Percentiles rank a stretch among this genome's conserved stretches.
Evolutionary conservation across 2,797 vertebrate genomes (phyloP).

Genomic region (Melanotaenia parkinsoni): DNA sequence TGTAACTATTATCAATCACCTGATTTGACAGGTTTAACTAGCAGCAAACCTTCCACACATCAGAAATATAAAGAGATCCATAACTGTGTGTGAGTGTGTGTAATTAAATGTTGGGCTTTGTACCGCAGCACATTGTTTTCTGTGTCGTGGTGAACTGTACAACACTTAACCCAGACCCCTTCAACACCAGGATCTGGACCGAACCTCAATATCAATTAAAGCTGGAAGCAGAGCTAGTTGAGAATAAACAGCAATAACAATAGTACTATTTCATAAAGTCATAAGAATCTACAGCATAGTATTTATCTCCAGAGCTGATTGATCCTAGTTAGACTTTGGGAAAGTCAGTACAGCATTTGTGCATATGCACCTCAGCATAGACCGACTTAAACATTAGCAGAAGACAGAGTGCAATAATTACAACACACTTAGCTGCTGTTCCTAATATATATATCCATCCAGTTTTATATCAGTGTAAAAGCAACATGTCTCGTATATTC

Average conservation of each 20-base stretch:
- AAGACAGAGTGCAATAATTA: conserved; percentile 14
- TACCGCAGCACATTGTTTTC: conserved; percentile 51
- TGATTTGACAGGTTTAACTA: conserved; percentile 3
- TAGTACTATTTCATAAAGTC: conserved; percentile 24
- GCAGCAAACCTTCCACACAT: conserved; percentile 6
- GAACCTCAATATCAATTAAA: neutral
- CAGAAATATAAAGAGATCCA: conserved; percentile 37
- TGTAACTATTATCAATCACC: conserved; percentile 16
- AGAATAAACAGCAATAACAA: conserved; percentile 48
- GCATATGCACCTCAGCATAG: neutral
- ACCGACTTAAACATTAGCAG: neutral
- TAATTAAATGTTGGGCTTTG: conserved; percentile 25
- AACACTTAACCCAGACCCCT: conserved; percentile 53
- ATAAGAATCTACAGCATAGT: conserved; percentile 2
- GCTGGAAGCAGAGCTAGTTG: conserved; percentile 8
- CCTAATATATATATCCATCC: conserved; percentile 5
- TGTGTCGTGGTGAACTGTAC: conserved; percentile 57
- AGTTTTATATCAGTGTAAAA: conserved; percentile 15
- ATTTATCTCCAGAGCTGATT: conserved; percentile 25
- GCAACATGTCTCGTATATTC: conserved; percentile 4
- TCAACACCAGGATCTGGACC: conserved; percentile 7
- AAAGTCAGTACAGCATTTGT: conserved; percentile 35
- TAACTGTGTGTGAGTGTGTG: conserved; percentile 2
- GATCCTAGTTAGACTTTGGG: conserved; percentile 42
- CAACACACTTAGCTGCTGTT: conserved; percentile 6